Evolutionary conservation across 2,888 invertebrate genomes (phyloP).

Genomic region (Thysanoteuthis rhombus): DNA sequence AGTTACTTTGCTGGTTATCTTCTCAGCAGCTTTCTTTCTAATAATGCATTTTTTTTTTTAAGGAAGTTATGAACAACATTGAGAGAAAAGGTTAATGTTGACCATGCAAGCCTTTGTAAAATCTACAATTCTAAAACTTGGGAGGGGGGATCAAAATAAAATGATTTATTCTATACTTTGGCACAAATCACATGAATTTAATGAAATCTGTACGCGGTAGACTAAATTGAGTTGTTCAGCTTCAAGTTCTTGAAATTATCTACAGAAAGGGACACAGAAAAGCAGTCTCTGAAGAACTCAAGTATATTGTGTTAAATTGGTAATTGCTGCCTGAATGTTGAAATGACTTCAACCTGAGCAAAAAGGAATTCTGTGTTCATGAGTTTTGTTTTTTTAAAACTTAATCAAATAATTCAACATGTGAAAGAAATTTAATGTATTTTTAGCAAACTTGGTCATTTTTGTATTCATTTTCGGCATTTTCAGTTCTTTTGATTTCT

Average conservation of each 20-base stretch:
- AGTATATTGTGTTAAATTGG: neutral
- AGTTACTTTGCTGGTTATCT: too few species aligned
- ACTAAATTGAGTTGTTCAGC: neutral
- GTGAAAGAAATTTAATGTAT: slow-evolving; percentile 12
- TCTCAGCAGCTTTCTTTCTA: too few species aligned
- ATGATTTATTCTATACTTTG: too few species aligned
- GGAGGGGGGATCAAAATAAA: too few species aligned
- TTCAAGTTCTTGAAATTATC: neutral
- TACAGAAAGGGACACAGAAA: neutral
- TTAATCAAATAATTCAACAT: slow-evolving; percentile 12
- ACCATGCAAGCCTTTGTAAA: too few species aligned
- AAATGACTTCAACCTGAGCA: slow-evolving; percentile 12
- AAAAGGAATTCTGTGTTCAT: neutral
- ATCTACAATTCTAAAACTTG: too few species aligned
- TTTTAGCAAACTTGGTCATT: neutral
- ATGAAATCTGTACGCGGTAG: too few species aligned
- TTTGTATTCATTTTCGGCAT: neutral
- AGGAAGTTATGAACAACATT: too few species aligned
- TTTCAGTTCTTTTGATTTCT: neutral
- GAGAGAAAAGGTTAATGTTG: too few species aligned
- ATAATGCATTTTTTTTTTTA: too few species aligned
- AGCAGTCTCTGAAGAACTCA: neutral
- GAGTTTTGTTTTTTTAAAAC: neutral
- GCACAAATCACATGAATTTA: too few species aligned
- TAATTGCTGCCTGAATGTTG: neutral